Conservation (phyloP, 1,140 invertebrate genomes). For the Elymnias hypermnestra region DNA sequence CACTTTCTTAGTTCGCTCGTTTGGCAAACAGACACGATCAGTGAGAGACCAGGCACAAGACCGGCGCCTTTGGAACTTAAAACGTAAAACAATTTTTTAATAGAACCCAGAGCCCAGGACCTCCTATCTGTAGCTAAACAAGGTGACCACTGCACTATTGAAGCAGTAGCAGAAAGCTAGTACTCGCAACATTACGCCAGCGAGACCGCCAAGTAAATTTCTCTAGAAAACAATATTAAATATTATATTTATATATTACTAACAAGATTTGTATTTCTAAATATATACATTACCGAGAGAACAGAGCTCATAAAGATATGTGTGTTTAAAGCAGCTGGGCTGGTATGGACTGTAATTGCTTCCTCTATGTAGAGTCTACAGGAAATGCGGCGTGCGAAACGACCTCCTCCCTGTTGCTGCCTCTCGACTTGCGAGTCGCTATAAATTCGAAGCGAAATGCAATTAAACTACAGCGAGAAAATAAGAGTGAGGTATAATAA, state of each 20-base stretch:
- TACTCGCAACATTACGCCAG: too few relatives aligned
- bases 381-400: slow-evolving; percentile 25
- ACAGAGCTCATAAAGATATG: slow-evolving; percentile 30
- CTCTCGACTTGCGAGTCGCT: slow-evolving; percentile 14
- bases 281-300: slow-evolving; percentile 21
- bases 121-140: too few relatives aligned
- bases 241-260: background rate
- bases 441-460: slow-evolving; percentile 28
- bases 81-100: too few relatives aligned
- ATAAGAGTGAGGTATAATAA: slow-evolving; percentile 2
- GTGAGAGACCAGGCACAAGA: too few relatives aligned
- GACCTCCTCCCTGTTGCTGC: slow-evolving; percentile 20
- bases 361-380: slow-evolving; percentile 23
- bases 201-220: too few relatives aligned
- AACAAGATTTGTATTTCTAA: background rate
- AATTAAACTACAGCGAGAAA: slow-evolving; percentile 19
- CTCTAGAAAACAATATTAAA: too few relatives aligned
- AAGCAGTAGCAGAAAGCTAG: too few relatives aligned
- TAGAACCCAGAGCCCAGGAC: too few relatives aligned
- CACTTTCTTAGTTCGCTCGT: too few relatives aligned
- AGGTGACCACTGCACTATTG: too few relatives aligned
- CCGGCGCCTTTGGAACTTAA: too few relatives aligned
- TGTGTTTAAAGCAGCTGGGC: slow-evolving; percentile 23
- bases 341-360: slow-evolving; percentile 31
- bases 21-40: too few relatives aligned